A percentile compares a stretch with the other conserved stretches of the same genome.
phyloP scores from a whole-genome alignment of 2,888 invertebrate species.

The Listrodromus nycthemerus region DNA sequence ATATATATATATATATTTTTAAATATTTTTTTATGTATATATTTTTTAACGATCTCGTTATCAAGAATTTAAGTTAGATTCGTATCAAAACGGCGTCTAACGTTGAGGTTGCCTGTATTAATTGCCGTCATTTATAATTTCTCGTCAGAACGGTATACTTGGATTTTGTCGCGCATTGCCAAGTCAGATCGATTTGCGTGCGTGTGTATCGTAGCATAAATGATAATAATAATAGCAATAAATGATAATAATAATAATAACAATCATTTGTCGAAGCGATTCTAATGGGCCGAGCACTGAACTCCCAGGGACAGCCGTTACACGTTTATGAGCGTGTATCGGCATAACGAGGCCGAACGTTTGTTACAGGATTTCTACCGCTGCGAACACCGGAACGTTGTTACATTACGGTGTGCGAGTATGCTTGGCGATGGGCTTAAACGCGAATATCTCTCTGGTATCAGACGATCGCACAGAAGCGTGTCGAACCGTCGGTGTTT shows the following conservation, averaged over 20 bases:
- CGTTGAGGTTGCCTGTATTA: slow-evolving; percentile 50
- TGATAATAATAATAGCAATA: slow-evolving; percentile 6
- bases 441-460: slow-evolving; percentile 70
- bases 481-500: slow-evolving; percentile 67
- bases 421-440: slow-evolving; percentile 64
- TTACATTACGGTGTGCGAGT: slow-evolving; percentile 18
- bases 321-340: slow-evolving; percentile 57
- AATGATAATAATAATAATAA: slow-evolving; percentile 19
- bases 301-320: slow-evolving; percentile 66
- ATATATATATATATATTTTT: background rate
- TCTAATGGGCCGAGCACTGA: slow-evolving; percentile 39
- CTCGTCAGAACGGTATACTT: background rate
- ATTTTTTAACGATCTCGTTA: slow-evolving; percentile 22
- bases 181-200: background rate
- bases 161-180: background rate
- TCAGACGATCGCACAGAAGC: slow-evolving; percentile 69
- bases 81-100: slow-evolving; percentile 57
- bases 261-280: slow-evolving; percentile 40
- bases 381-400: slow-evolving; percentile 32
- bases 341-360: slow-evolving; percentile 70
- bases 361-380: slow-evolving; percentile 57
- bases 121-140: slow-evolving; percentile 46
- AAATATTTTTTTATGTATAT: background rate
- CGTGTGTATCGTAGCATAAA: slow-evolving; percentile 7
- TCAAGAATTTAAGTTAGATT: slow-evolving; percentile 41